phyloP scores from a whole-genome alignment of 2,888 invertebrate genomes.

The Thyatira batis region DNA sequence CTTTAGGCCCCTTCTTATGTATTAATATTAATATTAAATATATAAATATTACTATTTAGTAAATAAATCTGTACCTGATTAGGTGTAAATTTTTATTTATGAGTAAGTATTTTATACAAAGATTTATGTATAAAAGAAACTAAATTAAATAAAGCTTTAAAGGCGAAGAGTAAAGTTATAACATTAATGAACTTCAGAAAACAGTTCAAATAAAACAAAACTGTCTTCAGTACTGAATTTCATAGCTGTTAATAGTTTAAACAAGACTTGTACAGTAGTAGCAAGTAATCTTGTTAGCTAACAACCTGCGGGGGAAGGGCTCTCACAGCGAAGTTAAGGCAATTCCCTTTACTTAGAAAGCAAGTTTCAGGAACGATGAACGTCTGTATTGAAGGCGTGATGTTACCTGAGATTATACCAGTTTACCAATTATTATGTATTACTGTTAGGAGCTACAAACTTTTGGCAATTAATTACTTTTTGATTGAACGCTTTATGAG shows the following conservation, averaged over 20 bases:
- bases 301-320: slow-evolving; percentile 63
- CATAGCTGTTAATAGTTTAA: slow-evolving; percentile 62
- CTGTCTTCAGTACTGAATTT: slow-evolving; percentile 37
- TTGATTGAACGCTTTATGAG: too few relatives aligned
- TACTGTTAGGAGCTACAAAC: not conserved
- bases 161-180: not conserved
- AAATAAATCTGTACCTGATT: too few relatives aligned
- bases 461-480: not conserved
- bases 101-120: too few relatives aligned
- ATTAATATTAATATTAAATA: too few relatives aligned
- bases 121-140: not conserved
- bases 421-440: not conserved
- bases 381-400: slow-evolving; percentile 6
- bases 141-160: not conserved
- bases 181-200: slow-evolving; percentile 10
- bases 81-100: too few relatives aligned
- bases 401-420: not conserved
- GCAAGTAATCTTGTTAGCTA: slow-evolving; percentile 72
- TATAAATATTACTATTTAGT: too few relatives aligned
- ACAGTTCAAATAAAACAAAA: slow-evolving; percentile 24
- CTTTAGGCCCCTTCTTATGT: too few relatives aligned
- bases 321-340: slow-evolving; percentile 58
- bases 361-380: slow-evolving; percentile 27
- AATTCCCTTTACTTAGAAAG: slow-evolving; percentile 62
- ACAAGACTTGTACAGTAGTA: slow-evolving; percentile 48